These are phyloP conservation scores for Odontomyia ornata DNA, from an alignment of 2,888 invertebrate genomes.

Conservation along the genomic window DNA sequence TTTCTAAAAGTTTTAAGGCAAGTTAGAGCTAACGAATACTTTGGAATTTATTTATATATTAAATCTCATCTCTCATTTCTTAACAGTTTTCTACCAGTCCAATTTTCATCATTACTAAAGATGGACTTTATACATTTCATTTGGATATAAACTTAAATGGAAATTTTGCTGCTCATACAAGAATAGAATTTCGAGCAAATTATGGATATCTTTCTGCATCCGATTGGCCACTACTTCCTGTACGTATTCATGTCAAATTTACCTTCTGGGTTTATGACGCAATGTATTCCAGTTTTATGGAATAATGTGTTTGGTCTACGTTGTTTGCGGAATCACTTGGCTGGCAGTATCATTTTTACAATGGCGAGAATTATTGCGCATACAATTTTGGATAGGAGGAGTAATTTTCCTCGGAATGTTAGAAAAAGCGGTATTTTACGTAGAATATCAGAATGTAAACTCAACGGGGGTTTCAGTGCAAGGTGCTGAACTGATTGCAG, in stretches of 20 bases:
- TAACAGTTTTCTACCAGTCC: slow-evolving; percentile 63
- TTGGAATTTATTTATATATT: too few relatives aligned
- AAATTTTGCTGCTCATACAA: slow-evolving; percentile 69
- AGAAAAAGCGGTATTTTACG: slow-evolving; percentile 90
- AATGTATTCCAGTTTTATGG: slow-evolving; percentile 77
- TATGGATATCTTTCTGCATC: slow-evolving; percentile 88
- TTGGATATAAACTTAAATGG: slow-evolving; percentile 65
- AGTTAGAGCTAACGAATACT: too few relatives aligned
- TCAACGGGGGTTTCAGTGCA: slow-evolving; percentile 72
- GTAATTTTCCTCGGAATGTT: slow-evolving; percentile 88
- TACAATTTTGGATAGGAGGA: slow-evolving; percentile 96
- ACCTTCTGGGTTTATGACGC: background rate
- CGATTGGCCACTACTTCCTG: slow-evolving; percentile 87
- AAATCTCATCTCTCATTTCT: too few relatives aligned
- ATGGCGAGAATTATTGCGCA: slow-evolving; percentile 89
- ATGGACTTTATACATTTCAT: slow-evolving; percentile 77
- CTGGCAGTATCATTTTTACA: slow-evolving; percentile 82
- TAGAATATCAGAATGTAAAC: slow-evolving; percentile 84
- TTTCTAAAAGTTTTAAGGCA: too few relatives aligned
- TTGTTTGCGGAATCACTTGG: slow-evolving; percentile 84
- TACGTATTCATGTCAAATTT: slow-evolving; percentile 61
- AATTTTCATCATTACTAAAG: slow-evolving; percentile 69
- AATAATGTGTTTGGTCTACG: slow-evolving; percentile 88
- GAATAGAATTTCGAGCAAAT: slow-evolving; percentile 77
- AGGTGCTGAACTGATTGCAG: slow-evolving; percentile 84